Percentiles rank a stretch among this genome's conserved stretches.
These are phyloP conservation scores for Coluber constrictor DNA, from an alignment of 2,797 vertebrate genomes.

Conservation along the genomic window DNA sequence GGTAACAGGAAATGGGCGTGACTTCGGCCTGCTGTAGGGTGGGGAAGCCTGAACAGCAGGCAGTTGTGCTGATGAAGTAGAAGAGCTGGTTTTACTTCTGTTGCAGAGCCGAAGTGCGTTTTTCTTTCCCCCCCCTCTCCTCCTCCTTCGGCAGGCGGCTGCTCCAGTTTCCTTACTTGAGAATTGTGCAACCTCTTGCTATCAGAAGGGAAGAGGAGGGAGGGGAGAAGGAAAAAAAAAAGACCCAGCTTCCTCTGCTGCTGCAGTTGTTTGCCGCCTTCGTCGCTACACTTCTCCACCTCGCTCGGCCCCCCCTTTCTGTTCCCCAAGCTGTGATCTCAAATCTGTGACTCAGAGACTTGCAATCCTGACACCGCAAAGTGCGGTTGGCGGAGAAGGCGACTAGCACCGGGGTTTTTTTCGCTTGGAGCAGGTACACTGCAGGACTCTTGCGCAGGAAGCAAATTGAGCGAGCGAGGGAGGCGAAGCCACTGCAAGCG, in stretches of 20 bases:
- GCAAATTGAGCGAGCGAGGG: slow-evolving; percentile 22
- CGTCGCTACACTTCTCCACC: slow-evolving; percentile 1
- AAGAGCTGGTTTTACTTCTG: slow-evolving; percentile 61
- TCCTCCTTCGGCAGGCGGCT: background rate
- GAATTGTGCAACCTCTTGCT: slow-evolving; percentile 68
- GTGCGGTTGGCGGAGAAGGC: slow-evolving; percentile 55
- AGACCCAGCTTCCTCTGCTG: slow-evolving; percentile 43
- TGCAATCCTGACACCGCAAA: slow-evolving; percentile 72
- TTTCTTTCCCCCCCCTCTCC: background rate
- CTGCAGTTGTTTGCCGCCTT: slow-evolving; percentile 33
- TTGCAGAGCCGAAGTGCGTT: slow-evolving; percentile 40
- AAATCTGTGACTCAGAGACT: slow-evolving; percentile 72
- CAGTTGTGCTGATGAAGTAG: slow-evolving; percentile 65
- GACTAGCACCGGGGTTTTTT: slow-evolving; percentile 18
- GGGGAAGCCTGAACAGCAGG: slow-evolving; percentile 38
- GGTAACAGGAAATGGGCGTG: slow-evolving; percentile 67
- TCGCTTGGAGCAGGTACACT: slow-evolving; percentile 4
- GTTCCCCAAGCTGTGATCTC: slow-evolving; percentile 71
- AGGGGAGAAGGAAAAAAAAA: background rate
- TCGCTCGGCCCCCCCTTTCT: slow-evolving; percentile 12
- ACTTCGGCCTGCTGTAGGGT: slow-evolving; percentile 48
- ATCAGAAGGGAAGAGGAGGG: slow-evolving; percentile 42
- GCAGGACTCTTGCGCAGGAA: slow-evolving; percentile 19
- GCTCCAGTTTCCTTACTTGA: slow-evolving; percentile 50
- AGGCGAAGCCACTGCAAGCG: slow-evolving; percentile 30